These are phyloP conservation scores for Abrostola triplasia DNA, from an alignment of 2,888 invertebrate genomes.

Conservation along the genomic window DNA sequence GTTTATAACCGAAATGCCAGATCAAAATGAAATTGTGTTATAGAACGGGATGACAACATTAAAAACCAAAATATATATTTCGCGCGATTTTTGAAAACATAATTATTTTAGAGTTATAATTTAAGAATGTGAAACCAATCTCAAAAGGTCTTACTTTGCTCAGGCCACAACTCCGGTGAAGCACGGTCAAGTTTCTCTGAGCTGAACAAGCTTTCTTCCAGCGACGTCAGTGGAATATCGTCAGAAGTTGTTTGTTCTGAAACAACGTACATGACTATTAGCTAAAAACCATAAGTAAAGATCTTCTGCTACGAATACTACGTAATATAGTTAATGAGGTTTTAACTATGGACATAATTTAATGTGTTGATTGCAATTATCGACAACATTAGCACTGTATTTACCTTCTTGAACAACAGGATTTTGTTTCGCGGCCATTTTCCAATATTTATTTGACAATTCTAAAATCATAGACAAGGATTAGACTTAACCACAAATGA, in stretches of 20 bases:
- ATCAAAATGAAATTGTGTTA: slow-evolving; percentile 59
- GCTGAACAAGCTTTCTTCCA: slow-evolving; percentile 94
- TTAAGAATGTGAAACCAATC: slow-evolving; percentile 1
- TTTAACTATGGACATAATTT: slow-evolving; percentile 5
- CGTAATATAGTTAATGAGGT: background rate
- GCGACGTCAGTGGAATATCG: slow-evolving; percentile 85
- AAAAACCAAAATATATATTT: slow-evolving; percentile 67
- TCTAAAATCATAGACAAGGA: slow-evolving; percentile 22
- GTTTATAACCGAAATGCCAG: slow-evolving; percentile 79
- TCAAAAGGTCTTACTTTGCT: slow-evolving; percentile 92
- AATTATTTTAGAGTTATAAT: slow-evolving; percentile 8
- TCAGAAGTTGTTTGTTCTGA: slow-evolving; percentile 80
- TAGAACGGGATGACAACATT: slow-evolving; percentile 79
- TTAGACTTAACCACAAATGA: slow-evolving; percentile 8
- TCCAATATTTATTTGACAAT: slow-evolving; percentile 73
- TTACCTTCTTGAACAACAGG: slow-evolving; percentile 90
- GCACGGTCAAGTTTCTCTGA: slow-evolving; percentile 97
- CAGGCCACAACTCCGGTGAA: slow-evolving; percentile 99
- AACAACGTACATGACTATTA: slow-evolving; percentile 52
- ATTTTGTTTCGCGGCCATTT: slow-evolving; percentile 92
- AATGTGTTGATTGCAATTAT: background rate
- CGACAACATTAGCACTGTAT: slow-evolving; percentile 30
- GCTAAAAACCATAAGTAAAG: background rate
- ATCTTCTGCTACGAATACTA: background rate
- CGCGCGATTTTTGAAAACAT: slow-evolving; percentile 83